Evolutionary conservation across 2,797 vertebrate species (phyloP), one percentile per base, ranked within the genome.

Genomic region (Hybognathus amarus): DNA sequence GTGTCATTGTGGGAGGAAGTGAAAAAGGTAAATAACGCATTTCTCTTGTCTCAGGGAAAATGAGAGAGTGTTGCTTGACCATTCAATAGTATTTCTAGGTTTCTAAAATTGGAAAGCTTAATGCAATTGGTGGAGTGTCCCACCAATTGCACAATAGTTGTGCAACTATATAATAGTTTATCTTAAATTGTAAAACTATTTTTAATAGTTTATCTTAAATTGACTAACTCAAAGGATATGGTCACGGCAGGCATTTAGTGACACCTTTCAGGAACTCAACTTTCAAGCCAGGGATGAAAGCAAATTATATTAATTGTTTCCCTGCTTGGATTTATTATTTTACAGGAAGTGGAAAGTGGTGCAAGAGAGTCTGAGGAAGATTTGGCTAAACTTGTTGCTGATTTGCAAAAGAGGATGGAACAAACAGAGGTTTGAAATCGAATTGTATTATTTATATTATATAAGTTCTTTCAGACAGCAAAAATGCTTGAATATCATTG

Each of bases 381-480:
- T 84, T 97, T 99, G 94, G 96, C 97, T 82, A 96, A 96, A 90
- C 96, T 99, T 89, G 96, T 99, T 82, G 95, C 97, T 86, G 98
- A 99, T 92, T 97, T 99, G 90, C 97, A 99, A 89, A 97, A 97
- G 90, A 96, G 97, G 89, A 96, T 99, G 91, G 94, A 97, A 86
- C 96, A 98, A 81, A 97, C 97, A 82, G 98, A 99, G 97, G 98
- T 99, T 91, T 92, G 90, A 83, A 88, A 81, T 68, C 7, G 2
- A 5, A 42, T 76, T 45, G 1, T 27, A 5, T 24, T 3, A 20
- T 50, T 67, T 63, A 15, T 45, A 63, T 70, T 24, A 15, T 24
- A 45, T 61, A 27, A 15, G 59, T 61, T 61, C 2, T 15, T 61
- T 12, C 59, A 27, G 24, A 61, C 59, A 61, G 59, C 59, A 61